Percentiles rank a stretch among this genome's conserved stretches.
phyloP scores from a whole-genome alignment of 2,888 invertebrate genomes.

The Nemotelus pantherinus region DNA sequence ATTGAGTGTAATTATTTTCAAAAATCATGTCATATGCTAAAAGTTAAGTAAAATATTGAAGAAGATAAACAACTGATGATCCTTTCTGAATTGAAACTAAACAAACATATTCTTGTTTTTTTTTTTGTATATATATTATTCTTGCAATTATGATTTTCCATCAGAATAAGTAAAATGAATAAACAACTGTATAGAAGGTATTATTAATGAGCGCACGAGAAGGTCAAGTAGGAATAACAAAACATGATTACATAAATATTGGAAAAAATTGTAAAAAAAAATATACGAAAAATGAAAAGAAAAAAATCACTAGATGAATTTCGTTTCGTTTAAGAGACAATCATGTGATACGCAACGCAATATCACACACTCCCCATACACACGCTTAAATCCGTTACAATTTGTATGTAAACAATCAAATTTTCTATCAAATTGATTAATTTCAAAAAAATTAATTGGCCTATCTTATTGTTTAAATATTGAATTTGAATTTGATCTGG shows the following conservation, averaged over 20 bases:
- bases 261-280: neutral
- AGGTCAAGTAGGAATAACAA: neutral
- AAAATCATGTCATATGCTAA: no score
- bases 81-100: no score
- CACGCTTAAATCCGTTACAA: conserved; percentile 33
- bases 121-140: no score
- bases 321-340: conserved; percentile 45
- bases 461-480: neutral
- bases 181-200: no score
- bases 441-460: neutral
- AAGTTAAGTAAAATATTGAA: no score
- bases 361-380: conserved; percentile 32
- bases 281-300: neutral
- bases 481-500: neutral
- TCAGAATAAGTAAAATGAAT: no score
- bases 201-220: no score
- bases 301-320: conserved; percentile 35
- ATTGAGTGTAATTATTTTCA: no score
- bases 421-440: neutral
- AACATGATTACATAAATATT: conserved; percentile 3
- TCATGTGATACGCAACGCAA: conserved; percentile 42
- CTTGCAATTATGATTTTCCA: no score
- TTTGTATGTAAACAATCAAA: conserved; percentile 4
- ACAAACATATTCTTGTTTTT: no score
- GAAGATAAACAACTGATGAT: no score